phyloP scores from a whole-genome alignment of 2,797 vertebrate species.

The Zonotrichia albicollis region DNA sequence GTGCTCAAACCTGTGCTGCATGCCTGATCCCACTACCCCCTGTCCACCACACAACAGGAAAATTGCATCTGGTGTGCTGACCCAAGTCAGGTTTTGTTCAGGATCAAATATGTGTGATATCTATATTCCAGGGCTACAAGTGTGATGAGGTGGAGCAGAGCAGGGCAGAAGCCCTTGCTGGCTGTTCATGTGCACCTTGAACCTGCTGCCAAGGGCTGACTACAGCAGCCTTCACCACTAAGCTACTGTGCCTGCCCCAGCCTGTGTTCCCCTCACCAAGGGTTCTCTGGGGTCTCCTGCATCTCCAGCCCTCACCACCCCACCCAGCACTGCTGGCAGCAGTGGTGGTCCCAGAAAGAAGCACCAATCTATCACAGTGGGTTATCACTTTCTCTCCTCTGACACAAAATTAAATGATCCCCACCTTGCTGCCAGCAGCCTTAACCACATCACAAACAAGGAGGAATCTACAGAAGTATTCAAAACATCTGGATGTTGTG shows the following conservation, averaged over 20 bases:
- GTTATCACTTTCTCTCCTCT: constrained; percentile 1
- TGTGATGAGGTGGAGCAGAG: background rate
- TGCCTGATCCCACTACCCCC: background rate
- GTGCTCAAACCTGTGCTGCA: background rate
- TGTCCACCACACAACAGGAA: background rate
- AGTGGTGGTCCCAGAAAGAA: background rate
- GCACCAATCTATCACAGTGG: background rate
- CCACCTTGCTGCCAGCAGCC: constrained; percentile 24
- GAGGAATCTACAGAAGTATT: constrained; percentile 60
- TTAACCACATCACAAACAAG: constrained; percentile 64
- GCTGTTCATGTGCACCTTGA: rapidly evolving
- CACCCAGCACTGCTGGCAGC: background rate
- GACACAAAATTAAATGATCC: background rate
- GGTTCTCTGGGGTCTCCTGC: background rate
- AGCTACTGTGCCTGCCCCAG: background rate
- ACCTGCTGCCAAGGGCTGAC: background rate
- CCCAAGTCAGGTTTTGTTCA: background rate
- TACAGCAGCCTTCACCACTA: background rate
- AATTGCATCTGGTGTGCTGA: background rate
- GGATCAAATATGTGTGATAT: background rate
- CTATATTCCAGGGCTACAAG: rapidly evolving
- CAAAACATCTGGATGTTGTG: constrained; percentile 60
- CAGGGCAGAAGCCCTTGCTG: background rate
- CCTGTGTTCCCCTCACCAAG: rapidly evolving
- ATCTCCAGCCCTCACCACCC: background rate